A percentile compares a stretch with the other conserved stretches of the same genome.
Conservation (phyloP, 2,797 vertebrate genomes). For the Nyctalus aviator region DNA sequence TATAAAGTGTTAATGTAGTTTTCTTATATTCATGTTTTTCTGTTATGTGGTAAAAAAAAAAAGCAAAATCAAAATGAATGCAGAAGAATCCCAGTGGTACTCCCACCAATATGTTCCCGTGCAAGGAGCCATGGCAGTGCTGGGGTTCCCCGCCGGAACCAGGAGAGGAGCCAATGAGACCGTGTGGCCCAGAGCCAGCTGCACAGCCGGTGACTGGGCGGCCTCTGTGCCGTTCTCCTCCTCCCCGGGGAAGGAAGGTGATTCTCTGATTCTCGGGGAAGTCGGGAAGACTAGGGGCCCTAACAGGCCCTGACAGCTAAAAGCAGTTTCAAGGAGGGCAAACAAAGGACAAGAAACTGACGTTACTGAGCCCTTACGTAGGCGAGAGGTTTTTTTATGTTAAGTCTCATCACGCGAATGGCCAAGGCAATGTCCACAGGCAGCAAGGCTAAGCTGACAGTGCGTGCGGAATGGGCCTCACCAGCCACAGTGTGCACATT, state of each 20-base stretch:
- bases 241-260: neutral
- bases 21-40: neutral
- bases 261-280: neutral
- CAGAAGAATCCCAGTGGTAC: neutral
- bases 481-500: neutral
- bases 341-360: too few relatives aligned
- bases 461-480: neutral
- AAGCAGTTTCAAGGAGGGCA: neutral
- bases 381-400: neutral
- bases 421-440: neutral
- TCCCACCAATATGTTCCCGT: neutral
- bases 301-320: neutral
- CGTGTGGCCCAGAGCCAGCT: neutral
- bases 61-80: neutral
- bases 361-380: neutral
- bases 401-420: neutral
- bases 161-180: neutral
- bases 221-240: neutral
- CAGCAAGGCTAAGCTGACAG: neutral
- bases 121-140: fast-evolving
- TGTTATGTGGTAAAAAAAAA: neutral
- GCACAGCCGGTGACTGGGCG: fast-evolving
- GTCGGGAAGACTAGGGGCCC: neutral
- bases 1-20: neutral
- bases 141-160: neutral